These are phyloP conservation scores for Pipra filicauda DNA, from an alignment of 2,113 vertebrate species.

Conservation along the genomic window DNA sequence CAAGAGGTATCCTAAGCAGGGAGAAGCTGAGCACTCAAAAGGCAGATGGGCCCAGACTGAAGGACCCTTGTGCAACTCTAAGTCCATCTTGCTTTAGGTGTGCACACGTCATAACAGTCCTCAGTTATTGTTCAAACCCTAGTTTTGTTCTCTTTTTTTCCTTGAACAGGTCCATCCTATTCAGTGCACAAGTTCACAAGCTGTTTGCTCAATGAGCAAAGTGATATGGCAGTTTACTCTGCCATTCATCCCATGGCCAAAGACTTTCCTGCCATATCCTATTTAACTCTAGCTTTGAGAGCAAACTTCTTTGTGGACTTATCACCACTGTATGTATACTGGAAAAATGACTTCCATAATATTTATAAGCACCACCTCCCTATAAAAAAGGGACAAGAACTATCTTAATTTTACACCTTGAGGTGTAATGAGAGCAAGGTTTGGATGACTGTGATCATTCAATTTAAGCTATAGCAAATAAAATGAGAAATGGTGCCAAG, in stretches of 20 bases:
- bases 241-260: not conserved
- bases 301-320: not conserved
- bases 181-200: not conserved
- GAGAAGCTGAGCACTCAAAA: not conserved
- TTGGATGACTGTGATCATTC: not conserved
- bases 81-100: not conserved
- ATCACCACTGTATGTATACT: not conserved
- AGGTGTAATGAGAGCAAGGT: not conserved
- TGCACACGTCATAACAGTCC: not conserved
- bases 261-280: not conserved
- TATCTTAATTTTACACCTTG: not conserved
- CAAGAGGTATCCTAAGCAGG: not conserved
- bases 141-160: not conserved
- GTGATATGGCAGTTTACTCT: not conserved
- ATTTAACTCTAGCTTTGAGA: not conserved
- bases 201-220: not conserved
- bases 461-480: not conserved
- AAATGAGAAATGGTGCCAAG: not conserved
- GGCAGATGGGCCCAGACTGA: not conserved
- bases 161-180: not conserved
- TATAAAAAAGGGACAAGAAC: not conserved
- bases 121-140: not conserved
- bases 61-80: not conserved
- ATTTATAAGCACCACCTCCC: not conserved
- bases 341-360: not conserved